These are phyloP conservation scores for Aurelia coerulea DNA, from an alignment of 30 jellyfish, hydroid and myxozoan genomes.

Conservation along the genomic window DNA sequence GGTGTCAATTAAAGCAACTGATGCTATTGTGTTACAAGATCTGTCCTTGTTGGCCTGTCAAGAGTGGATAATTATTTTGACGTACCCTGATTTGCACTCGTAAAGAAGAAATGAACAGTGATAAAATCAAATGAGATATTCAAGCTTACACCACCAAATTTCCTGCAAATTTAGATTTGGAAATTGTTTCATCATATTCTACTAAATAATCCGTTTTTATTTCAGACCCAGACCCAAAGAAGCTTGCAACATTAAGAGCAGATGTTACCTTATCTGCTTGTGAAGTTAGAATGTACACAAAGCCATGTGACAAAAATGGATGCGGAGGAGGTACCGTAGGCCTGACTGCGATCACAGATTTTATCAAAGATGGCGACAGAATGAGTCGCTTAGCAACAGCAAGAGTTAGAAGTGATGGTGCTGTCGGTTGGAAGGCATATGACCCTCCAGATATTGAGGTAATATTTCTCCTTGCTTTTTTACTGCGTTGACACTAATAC, in stretches of 20 bases:
- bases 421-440: conserved; percentile 71
- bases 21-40: no score
- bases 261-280: conserved; percentile 69
- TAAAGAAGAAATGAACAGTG: no score
- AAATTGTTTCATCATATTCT: no score
- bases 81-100: no score
- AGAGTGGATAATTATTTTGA: no score
- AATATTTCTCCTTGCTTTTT: not conserved
- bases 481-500: not conserved
- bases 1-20: no score
- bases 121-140: no score
- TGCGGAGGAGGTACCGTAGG: conserved; percentile 58
- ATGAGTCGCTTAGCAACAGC: conserved; percentile 67
- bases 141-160: no score
- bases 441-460: conserved; percentile 80
- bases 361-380: conserved; percentile 69
- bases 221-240: conserved; percentile 74
- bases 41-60: no score
- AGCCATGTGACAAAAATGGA: conserved; percentile 39
- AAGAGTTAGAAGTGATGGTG: conserved; percentile 50
- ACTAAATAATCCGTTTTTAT: not conserved
- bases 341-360: conserved; percentile 67
- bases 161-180: no score
- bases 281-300: conserved; percentile 40
- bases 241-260: conserved; percentile 68